Base-by-base conservation (phyloP, 1,140 invertebrate species). In the Heliconius hewitsoni region DNA sequence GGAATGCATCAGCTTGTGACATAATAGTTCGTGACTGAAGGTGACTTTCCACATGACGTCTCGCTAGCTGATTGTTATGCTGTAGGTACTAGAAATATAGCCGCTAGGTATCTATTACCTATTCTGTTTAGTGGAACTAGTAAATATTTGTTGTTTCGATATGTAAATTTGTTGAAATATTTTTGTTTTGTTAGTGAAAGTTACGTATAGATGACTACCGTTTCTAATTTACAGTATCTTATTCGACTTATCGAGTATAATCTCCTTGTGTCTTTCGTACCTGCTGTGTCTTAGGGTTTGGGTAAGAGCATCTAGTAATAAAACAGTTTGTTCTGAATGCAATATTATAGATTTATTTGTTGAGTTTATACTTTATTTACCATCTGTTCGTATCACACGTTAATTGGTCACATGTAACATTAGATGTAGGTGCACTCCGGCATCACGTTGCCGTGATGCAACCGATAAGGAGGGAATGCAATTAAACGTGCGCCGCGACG, bases 401-500 rank as follows among this genome's bases (percentile, higher is more conserved):
- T 57, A 23, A 11, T 60, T 60, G 55, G 60, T 30, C 60, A 66
- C 60, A 66, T 66, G 60, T 66, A 27, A 37, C 34, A 37, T 37
- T 27, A 27, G 39, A 55, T 75, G 27, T 66, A 76, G 75, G 71
- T 66, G 55, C 77, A 80, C 23, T 78, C 71, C 71, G 79, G 50
- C 79, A 77, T 80, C 79, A 83, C 82, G 83, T 86, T 77, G 82
- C 76, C 73, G 79, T 87, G 84, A 87, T 86, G 86, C 84, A 87
- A 85, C 72, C 70, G 84, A 87, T 87, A 87, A 74, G 78, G 76
- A 2, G 76, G 83, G 86, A 86, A 87, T 87, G 86, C 82, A 83
- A 86, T 85, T 84, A 85, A 82, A 84, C 84, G 77, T 83, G 81
- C 82, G 74, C 81, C 85, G 82, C 82, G 85, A 85, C 85, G 82